These are phyloP conservation scores for Apotomis turbidana DNA, from an alignment of 2,888 invertebrate genomes.

Conservation along the genomic window DNA sequence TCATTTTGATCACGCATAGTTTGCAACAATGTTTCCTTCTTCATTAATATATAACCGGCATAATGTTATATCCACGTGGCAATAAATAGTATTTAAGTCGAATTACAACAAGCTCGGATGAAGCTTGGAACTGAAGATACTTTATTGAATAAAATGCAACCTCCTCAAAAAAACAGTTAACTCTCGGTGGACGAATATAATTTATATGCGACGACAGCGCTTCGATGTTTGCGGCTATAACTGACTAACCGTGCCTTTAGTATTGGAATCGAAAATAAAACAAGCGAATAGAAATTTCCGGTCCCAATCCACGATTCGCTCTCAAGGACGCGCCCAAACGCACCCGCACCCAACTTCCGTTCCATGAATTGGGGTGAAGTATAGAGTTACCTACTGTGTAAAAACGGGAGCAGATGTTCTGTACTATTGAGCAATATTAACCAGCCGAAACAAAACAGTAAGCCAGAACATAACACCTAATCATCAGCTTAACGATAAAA, in stretches of 20 bases:
- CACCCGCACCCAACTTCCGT: slow-evolving; percentile 77
- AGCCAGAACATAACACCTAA: slow-evolving; percentile 36
- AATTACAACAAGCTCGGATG: too few relatives aligned
- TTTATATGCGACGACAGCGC: background rate
- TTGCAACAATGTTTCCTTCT: too few relatives aligned
- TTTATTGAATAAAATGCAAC: too few relatives aligned
- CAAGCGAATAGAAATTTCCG: slow-evolving; percentile 68
- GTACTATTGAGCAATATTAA: slow-evolving; percentile 23
- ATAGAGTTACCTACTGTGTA: slow-evolving; percentile 60
- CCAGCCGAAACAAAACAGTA: slow-evolving; percentile 32
- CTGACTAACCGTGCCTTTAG: background rate
- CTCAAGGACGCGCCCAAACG: slow-evolving; percentile 74
- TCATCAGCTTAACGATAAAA: slow-evolving; percentile 47
- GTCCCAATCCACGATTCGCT: slow-evolving; percentile 59
- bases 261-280: slow-evolving; percentile 47
- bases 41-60: too few relatives aligned
- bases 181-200: too few relatives aligned
- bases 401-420: slow-evolving; percentile 66
- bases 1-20: too few relatives aligned
- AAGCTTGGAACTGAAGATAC: too few relatives aligned
- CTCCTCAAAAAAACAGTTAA: too few relatives aligned
- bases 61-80: too few relatives aligned
- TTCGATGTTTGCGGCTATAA: background rate
- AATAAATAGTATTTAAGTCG: too few relatives aligned
- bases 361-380: slow-evolving; percentile 69